These are phyloP conservation scores for Bombus polaris DNA, from an alignment of 1,140 invertebrate genomes.

Conservation along the genomic window DNA sequence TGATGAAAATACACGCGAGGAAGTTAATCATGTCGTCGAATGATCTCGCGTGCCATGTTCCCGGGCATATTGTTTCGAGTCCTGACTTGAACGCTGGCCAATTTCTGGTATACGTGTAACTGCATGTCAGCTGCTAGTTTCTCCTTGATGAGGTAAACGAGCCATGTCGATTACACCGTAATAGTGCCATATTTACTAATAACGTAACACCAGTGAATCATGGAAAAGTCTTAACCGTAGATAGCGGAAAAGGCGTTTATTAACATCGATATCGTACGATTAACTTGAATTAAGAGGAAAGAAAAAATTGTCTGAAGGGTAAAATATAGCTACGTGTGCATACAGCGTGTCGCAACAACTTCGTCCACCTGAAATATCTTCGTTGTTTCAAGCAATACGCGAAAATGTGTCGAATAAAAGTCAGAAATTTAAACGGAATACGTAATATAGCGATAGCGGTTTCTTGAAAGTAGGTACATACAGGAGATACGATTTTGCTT, in stretches of 20 bases:
- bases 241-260: not conserved
- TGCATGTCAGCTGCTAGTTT: constrained; percentile 51
- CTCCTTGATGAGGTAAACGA: constrained; percentile 61
- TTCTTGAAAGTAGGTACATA: no score
- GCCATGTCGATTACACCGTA: constrained; percentile 29
- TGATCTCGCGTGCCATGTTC: constrained; percentile 48
- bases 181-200: not conserved
- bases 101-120: constrained; percentile 57
- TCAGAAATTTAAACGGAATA: no score
- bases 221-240: not conserved
- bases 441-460: no score
- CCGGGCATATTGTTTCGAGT: constrained; percentile 53
- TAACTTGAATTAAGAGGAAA: not conserved
- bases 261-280: not conserved
- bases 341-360: no score
- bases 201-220: not conserved
- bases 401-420: no score
- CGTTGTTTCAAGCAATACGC: no score
- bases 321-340: no score
- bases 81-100: constrained; percentile 59
- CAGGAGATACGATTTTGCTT: no score
- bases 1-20: not conserved
- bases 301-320: not conserved
- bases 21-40: not conserved
- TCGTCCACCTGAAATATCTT: no score